Conservation (phyloP, 2,888 invertebrate genomes). For the Stomorhina lunata region DNA sequence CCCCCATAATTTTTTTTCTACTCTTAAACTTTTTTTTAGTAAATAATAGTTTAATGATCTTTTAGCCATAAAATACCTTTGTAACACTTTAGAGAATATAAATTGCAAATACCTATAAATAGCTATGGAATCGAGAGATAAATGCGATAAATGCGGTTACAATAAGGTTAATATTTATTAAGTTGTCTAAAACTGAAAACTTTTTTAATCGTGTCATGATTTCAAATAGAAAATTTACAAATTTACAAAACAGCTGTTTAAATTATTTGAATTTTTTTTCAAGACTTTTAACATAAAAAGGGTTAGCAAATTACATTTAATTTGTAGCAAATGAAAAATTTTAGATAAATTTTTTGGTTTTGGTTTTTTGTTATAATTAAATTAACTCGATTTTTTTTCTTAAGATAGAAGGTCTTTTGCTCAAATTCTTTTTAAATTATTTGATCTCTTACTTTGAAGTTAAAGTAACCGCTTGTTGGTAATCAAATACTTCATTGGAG, state of each 20-base stretch:
- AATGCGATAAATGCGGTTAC: constrained; percentile 50
- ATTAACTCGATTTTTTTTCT: neutral
- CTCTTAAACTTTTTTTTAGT: constrained; percentile 31
- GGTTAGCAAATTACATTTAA: neutral
- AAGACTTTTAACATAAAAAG: neutral
- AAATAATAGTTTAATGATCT: constrained; percentile 58
- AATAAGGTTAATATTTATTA: constrained; percentile 62
- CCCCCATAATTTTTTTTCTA: constrained; percentile 17
- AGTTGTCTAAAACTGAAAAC: constrained; percentile 53
- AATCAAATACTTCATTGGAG: constrained; percentile 6
- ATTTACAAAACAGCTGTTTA: constrained; percentile 47
- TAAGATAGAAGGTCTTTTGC: constrained; percentile 38
- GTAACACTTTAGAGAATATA: constrained; percentile 38
- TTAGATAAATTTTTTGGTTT: constrained; percentile 20
- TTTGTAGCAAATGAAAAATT: constrained; percentile 24
- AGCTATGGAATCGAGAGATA: too few relatives aligned
- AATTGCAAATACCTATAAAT: constrained; percentile 3
- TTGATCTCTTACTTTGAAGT: neutral
- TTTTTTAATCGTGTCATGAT: constrained; percentile 27
- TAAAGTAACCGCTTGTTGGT: constrained; percentile 24
- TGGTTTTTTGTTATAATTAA: neutral
- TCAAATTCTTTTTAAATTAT: constrained; percentile 2
- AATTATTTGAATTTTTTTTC: constrained; percentile 14
- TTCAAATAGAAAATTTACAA: neutral
- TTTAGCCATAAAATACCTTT: constrained; percentile 54